Base-by-base conservation (phyloP, 2,888 invertebrate species). In the Tenthredo distinguenda region DNA sequence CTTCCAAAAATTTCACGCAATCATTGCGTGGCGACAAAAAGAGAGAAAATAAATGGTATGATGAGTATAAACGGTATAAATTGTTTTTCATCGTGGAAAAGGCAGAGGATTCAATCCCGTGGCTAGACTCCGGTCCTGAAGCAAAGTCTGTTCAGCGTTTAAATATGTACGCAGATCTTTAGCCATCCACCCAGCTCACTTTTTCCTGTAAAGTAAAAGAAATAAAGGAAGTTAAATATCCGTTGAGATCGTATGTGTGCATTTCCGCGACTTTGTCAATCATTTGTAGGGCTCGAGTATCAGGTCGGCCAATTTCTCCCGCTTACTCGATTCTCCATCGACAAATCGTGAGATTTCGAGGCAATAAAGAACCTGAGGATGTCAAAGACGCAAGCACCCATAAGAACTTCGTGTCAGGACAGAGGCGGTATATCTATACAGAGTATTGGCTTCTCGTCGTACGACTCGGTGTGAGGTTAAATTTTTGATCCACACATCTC, bases 361-460 rank as follows among this genome's bases (percentile, higher is more conserved):
- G 68, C 34, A 68, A 68, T 68, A 68, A 68, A 18, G 12, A 68
- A 68, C 31, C 18, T 15, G 1, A 18, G 12, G 3, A 34, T 68
- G 26, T 18, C 43, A 43, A 21, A 43, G 55, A 55, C 6, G 55
- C 55, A 55, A n/a, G 55, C 55, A 55, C n/a, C n/a, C 55, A 55
- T 55, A n/a, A 55, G n/a, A 55, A 55, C n/a, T 55, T 55, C n/a
- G n/a, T n/a, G 55, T n/a, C 7, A 55, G 55, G 55, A 55, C 55
- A 55, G 55, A 55, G n/a, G n/a, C 7, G 1, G n/a, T 55, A 55
- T 55, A 55, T 55, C 55, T 50, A 50, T 7, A 7, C 1, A 55
- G n/a, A n/a, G n/a, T 55, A 55, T 55, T 55, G 55, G n/a, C 55
- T 55, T 55, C 55, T 55, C n/a, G 55, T 55, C n/a, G 55, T 55